Base-by-base conservation (phyloP, 2,797 vertebrate species). In the Karalla daura region DNA sequence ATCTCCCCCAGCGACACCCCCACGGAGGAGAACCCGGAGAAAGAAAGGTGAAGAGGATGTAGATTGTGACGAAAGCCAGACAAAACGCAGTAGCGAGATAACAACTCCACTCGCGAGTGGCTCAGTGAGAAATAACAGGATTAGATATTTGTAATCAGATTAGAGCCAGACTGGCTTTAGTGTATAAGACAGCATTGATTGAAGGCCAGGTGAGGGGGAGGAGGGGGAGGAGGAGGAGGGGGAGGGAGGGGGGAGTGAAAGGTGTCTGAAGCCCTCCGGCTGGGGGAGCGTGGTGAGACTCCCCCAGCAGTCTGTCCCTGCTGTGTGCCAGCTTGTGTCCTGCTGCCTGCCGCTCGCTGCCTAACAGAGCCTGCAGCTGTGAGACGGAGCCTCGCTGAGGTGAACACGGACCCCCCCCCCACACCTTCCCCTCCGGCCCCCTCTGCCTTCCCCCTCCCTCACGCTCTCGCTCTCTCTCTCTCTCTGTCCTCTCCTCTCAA, bases 31-130 rank as follows among this genome's bases (percentile, higher is more conserved):
- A 87, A 18, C 23, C 13, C 69, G 7, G 95, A 95, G 39, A 95
- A 90, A 59, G 92, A 94, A 21, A 95, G 93, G 95, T 95, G 86
- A 93, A 91, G n/a, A 33, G n/a, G 28, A 30, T 10, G 18, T 35
- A 11, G 28, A 27, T 20, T 2, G 35, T 43, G 37, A 50, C 4
- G 24, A 28, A 55, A 50, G 20, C 21, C n/a, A 15, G 14, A 9
- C 32, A 39, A 32, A 30, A 56, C 12, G 5, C n/a, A 27, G 6
- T 25, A 63, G 33, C 43, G 15, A 44, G 32, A 45, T 60, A 39
- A 68, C 61, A 61, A 41, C 41, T 40, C 18, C 25, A 43, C 39
- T 13, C 25, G 55, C 1, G 28, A 73, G 43, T 43, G 39, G 51
- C 28, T 75, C 54, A 40, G 10, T 46, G 50, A 47, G 15, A 44